Evolutionary conservation across 2,888 invertebrate genomes (phyloP), one percentile per base, ranked within the genome.

Genomic region (Dasypolia templi): DNA sequence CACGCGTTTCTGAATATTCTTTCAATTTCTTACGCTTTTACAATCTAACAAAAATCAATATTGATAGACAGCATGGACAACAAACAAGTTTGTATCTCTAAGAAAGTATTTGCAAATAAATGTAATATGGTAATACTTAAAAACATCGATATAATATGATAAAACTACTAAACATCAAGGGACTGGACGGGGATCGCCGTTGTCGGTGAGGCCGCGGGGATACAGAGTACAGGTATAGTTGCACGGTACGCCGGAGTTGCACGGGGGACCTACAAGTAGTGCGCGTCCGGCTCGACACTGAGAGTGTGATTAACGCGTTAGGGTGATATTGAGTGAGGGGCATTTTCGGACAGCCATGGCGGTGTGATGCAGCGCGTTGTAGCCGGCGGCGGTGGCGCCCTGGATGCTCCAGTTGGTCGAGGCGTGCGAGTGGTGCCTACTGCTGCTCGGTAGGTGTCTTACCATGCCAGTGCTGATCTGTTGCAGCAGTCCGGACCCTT

Each of bases 391-490:
- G 77, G 96, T 94, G 89, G 93, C 93, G 84, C 92, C 96, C 92
- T 96, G 96, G 91, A 96, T 93, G 92, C 94, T 94, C 96, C 96
- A 96, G 92, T 95, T 94, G 89, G 91, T 94, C 67, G 86, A 79
- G 90, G 92, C 91, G 90, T 89, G 92, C 87, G 89, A 96, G 96
- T 72, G 87, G 39, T 76, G 83, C 93, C 95, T 96, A 92, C 96
- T 97, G 95, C 97, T 97, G 89, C 93, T 92, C 92, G 97, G 97
- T 94, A 97, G 96, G 96, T 97, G 98, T 97, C 98, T 98, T 98
- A 99, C 99, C 98, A 99, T 98, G 97, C 98, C 98, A 95, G 98
- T 97, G 97, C 98, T 98, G 93, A 99, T 97, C 95, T 99, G 98
- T 92, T 99, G 98, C 87, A 99, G 96, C 81, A 99, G 96, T 84